Base-by-base conservation (phyloP, 2,113 vertebrate genomes). In the Tetrao urogallus region DNA sequence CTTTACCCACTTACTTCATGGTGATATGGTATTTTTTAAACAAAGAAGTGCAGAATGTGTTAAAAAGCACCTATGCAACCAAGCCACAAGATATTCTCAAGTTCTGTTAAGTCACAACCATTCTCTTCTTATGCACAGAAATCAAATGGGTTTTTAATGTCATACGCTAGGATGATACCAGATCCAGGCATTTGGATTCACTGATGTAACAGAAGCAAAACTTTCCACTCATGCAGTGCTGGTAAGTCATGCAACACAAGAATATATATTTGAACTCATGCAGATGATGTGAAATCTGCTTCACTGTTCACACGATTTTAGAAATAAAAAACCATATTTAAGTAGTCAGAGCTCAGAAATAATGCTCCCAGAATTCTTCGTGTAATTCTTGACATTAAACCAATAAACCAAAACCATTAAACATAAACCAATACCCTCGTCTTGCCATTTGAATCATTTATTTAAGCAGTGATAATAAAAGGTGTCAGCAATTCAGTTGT, bases 381-480 rank as follows among this genome's bases (percentile, higher is more conserved):
- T 86, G 88, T 94, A 97, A 97, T 97, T 97, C 88, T 93, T 69
- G 50, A 93, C 90, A 92, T 97, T 96, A 97, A 97, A 86, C 93
- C 66, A 22, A 89, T 89, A 38, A 38, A 38, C 38, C 38, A 38
- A 38, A 38, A 38, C 38, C 38, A 38, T 38, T 38, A 38, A 38
- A 38, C 38, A 38, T 38, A 38, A 38, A 38, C 38, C 38, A 38
- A 38, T 96, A 90, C 87, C 82, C 95, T 95, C 85, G 82, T 94
- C 96, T 94, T 63, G 42, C 86, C 88, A 97, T 92, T 96, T 73
- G 97, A 97, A 98, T 98, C 98, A 98, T 98, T 98, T 98, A 97
- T 98, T 98, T 98, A 98, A 98, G 97, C 84, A 75, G 96, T 94
- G 96, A 97, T 98, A 98, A 97, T 98, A 98, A 98, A 98, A 97